phyloP scores from a whole-genome alignment of 1,140 invertebrate species.

The Drosophila pectinifera region DNA sequence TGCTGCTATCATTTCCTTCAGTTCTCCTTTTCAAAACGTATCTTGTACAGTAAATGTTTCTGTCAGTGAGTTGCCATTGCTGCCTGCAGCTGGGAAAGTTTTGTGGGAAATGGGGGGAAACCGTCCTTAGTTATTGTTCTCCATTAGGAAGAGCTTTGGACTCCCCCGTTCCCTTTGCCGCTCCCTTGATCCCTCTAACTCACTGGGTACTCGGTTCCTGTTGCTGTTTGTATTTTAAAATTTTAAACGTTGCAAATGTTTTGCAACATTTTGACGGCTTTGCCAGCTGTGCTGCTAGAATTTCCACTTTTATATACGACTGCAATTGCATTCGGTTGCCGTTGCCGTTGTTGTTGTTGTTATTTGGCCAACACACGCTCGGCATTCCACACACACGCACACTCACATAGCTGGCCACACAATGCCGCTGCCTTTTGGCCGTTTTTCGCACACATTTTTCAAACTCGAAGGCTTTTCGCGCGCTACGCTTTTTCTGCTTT shows the following conservation, averaged over 20 bases:
- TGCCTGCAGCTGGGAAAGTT: constrained; percentile 32
- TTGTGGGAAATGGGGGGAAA: constrained; percentile 3
- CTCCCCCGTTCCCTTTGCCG: not conserved
- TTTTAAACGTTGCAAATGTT: constrained; percentile 53
- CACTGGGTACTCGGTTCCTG: constrained; percentile 17
- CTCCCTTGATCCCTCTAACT: not conserved
- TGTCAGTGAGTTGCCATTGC: constrained; percentile 38
- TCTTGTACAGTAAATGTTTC: constrained; percentile 45
- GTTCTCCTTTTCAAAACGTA: constrained; percentile 1
- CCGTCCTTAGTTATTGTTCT: constrained; percentile 44
- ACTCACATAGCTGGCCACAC: constrained; percentile 32
- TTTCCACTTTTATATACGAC: constrained; percentile 31
- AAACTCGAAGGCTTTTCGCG: constrained; percentile 44
- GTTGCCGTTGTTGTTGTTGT: constrained; percentile 17
- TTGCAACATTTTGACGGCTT: constrained; percentile 49
- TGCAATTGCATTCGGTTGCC: constrained; percentile 23
- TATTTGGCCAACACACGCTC: constrained; percentile 48
- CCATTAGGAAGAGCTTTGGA: constrained; percentile 41
- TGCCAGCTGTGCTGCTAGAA: constrained; percentile 35
- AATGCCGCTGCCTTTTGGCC: constrained; percentile 48
- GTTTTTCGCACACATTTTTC: constrained; percentile 51
- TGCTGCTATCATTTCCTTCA: constrained; percentile 16
- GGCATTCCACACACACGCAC: constrained; percentile 22
- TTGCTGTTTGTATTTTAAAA: constrained; percentile 50
- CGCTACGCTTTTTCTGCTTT: constrained; percentile 25